Percentiles rank a stretch among this genome's conserved stretches.
Conservation (phyloP, 1,140 invertebrate species). For the Plutomurus gul region DNA sequence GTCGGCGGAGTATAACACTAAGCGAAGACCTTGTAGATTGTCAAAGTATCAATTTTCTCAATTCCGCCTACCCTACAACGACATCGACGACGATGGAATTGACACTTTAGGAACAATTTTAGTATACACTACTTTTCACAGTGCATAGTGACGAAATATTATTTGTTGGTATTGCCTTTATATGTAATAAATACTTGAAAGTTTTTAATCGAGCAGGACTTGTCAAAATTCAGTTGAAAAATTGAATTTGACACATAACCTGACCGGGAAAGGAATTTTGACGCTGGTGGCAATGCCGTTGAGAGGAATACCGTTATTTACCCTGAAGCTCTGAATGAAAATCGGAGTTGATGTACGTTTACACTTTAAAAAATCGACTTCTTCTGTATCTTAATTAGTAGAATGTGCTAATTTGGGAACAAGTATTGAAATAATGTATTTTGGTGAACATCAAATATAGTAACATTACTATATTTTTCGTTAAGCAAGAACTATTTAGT, state of each 20-base stretch:
- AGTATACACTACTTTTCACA: background rate
- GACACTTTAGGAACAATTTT: background rate
- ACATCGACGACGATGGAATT: conserved; percentile 11
- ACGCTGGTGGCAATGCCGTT: background rate
- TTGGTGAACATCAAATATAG: too few relatives aligned
- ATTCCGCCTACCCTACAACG: conserved; percentile 35
- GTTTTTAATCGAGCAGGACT: background rate
- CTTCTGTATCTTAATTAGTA: too few relatives aligned
- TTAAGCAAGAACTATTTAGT: too few relatives aligned
- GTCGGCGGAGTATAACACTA: background rate
- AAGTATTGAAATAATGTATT: too few relatives aligned
- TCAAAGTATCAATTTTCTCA: background rate
- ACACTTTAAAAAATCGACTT: too few relatives aligned
- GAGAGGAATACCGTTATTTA: background rate
- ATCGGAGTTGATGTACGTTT: conserved; percentile 4
- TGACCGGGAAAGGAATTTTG: background rate
- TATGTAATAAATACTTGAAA: background rate
- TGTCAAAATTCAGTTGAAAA: background rate
- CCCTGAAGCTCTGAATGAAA: conserved; percentile 34
- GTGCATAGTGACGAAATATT: background rate
- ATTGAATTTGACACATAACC: conserved; percentile 24
- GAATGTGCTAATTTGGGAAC: too few relatives aligned
- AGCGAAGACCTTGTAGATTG: background rate
- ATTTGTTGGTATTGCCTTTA: background rate
- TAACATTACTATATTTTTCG: too few relatives aligned